phyloP scores from a whole-genome alignment of 2,888 invertebrate species.

The Aspidiotus destructor region DNA sequence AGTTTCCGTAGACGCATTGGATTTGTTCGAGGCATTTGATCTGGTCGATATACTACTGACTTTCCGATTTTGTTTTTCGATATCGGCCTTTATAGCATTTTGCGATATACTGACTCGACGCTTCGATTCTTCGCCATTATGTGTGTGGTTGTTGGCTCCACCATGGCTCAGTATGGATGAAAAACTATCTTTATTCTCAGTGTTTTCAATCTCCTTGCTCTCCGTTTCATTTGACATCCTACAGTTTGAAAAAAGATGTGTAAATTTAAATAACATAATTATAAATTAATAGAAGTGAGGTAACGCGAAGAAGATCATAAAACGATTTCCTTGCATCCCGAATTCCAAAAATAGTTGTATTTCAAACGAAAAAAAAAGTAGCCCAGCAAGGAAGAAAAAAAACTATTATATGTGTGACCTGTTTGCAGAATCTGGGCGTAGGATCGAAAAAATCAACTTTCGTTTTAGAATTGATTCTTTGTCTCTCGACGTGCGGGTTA shows the following conservation, averaged over 20 bases:
- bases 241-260: neutral
- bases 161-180: neutral
- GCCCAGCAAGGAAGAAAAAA: too few relatives aligned
- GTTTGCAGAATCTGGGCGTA: too few relatives aligned
- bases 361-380: too few relatives aligned
- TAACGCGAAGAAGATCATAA: too few relatives aligned
- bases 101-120: conserved; percentile 56
- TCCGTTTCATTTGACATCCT: conserved; percentile 27
- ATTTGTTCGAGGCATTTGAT: conserved; percentile 40
- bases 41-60: conserved; percentile 44
- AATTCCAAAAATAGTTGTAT: neutral
- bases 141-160: neutral
- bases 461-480: too few relatives aligned
- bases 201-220: neutral
- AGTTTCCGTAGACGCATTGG: neutral
- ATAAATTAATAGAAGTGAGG: neutral
- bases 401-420: too few relatives aligned
- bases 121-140: conserved; percentile 44
- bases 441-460: too few relatives aligned
- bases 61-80: conserved; percentile 43
- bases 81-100: conserved; percentile 46
- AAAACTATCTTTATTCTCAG: neutral
- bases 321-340: neutral
- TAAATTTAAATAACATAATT: neutral
- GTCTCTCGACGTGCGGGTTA: too few relatives aligned